A percentile compares a stretch with the other conserved stretches of the same genome.
phyloP scores from a whole-genome alignment of 2,113 vertebrate species.

The Shinisaurus crocodilurus region DNA sequence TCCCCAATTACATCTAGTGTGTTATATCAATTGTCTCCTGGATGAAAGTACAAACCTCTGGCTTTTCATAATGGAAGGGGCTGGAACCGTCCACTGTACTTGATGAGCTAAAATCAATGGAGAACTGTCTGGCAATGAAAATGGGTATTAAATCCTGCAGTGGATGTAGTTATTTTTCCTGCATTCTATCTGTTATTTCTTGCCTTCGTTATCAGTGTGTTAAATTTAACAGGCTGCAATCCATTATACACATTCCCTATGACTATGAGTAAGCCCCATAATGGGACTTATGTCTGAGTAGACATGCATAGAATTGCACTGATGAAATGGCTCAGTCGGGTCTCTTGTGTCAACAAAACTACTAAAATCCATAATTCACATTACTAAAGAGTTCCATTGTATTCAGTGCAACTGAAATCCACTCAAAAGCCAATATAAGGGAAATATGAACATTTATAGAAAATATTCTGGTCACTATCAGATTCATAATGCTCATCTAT shows the following conservation, averaged over 20 bases:
- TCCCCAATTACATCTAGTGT: neutral
- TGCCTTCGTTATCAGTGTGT: constrained; percentile 38
- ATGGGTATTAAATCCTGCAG: constrained; percentile 43
- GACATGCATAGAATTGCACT: neutral
- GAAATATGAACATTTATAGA: neutral
- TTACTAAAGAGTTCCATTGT: neutral
- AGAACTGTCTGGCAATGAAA: constrained; percentile 42
- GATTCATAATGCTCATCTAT: neutral
- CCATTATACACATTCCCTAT: neutral
- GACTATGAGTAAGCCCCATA: neutral
- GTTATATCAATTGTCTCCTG: neutral
- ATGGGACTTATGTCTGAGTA: neutral
- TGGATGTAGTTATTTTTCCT: constrained; percentile 42
- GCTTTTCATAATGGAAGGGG: constrained; percentile 34
- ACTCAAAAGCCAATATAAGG: neutral
- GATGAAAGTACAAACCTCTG: constrained; percentile 19
- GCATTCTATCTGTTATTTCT: constrained; percentile 13
- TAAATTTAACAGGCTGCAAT: neutral
- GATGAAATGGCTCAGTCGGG: constrained; percentile 39
- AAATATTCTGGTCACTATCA: neutral
- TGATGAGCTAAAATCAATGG: constrained; percentile 40
- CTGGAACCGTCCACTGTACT: constrained; percentile 33
- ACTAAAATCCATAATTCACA: neutral
- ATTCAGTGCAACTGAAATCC: neutral
- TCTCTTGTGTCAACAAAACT: constrained; percentile 17